Evolutionary conservation across 1,140 invertebrate genomes (phyloP).

Genomic region (Camponotus vicinus): DNA sequence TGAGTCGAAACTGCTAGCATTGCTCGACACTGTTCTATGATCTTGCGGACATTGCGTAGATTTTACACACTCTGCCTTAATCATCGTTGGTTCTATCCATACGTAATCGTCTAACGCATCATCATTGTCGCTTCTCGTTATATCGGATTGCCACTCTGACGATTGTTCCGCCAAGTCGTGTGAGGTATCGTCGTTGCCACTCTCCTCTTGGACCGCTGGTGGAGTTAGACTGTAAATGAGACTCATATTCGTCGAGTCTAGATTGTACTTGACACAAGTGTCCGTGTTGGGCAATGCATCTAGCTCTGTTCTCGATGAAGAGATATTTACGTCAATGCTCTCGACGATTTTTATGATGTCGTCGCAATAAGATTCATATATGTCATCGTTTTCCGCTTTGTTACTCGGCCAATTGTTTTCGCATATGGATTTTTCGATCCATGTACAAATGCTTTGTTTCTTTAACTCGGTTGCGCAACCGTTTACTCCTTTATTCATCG

Average conservation of each 20-base stretch:
- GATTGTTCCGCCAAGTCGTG: conserved; percentile 30
- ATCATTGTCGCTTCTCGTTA: not conserved
- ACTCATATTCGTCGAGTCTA: conserved; percentile 79
- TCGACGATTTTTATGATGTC: conserved; percentile 76
- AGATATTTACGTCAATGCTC: conserved; percentile 76
- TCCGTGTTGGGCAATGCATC: conserved; percentile 71
- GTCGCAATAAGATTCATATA: conserved; percentile 26
- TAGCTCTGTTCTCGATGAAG: conserved; percentile 70
- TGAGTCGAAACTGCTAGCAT: not conserved
- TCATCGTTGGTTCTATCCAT: conserved; percentile 34
- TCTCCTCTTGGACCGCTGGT: conserved; percentile 23
- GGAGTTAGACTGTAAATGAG: conserved; percentile 82
- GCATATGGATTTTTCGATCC: conserved; percentile 7
- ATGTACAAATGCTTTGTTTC: conserved; percentile 6
- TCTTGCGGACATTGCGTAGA: not conserved
- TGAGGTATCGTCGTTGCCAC: not conserved
- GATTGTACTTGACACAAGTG: conserved; percentile 77
- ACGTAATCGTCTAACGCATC: conserved; percentile 26
- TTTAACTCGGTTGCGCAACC: not conserved
- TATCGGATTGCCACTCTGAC: conserved; percentile 33
- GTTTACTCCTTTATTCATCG: conserved; percentile 1
- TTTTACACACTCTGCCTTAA: not conserved
- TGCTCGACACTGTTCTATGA: not conserved
- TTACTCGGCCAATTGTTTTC: not conserved
- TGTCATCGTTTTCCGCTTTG: not conserved